Evolutionary conservation across 2,113 vertebrate genomes (phyloP), one percentile per base, ranked within the genome.

Genomic region (Montifringilla adamsi): DNA sequence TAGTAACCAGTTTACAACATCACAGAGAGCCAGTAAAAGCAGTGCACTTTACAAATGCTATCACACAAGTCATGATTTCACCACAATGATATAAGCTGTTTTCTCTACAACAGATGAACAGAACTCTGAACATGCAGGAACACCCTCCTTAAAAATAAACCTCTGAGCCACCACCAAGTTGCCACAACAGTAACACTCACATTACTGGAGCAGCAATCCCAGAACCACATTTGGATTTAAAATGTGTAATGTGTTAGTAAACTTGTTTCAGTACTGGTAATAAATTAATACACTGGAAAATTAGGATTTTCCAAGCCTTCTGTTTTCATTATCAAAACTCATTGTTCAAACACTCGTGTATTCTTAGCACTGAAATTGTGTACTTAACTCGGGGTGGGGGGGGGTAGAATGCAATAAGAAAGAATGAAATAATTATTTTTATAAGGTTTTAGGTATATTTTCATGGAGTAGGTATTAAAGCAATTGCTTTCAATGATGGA

Each of bases 71-170:
- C 46, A 59, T 84, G 56, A 95, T 90, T 96, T 95, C 60, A 90
- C 81, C 68, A 35, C 23, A 19, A 93, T 91, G 80, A 94, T 56
- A 88, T 44, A 93, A 86, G 47, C 80, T 84, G 80, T 87, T 83
- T 72, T 85, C 72, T 85, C 80, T 95, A 90, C 35, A 89, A 81
- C 60, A 81, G 17, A 81, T 4, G 39, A 92, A 75, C 28, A 94
- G 60, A 90, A 96, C 82, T 76, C 53, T 78, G 59, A 79, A 58
- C 59, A 84, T 18, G 60, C 81, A 83, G 91, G 73, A 96, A 89
- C 83, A 94, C 52, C 82, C 92, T 93, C 50, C 83, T 92, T 74
- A 90, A 90, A 94, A 78, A 95, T 53, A 96, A 91, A 85, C 80
- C 41, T 81, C 49, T 47, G 59, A 62, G 72, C 84, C n/a, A 37